phyloP scores from a whole-genome alignment of 2,113 vertebrate genomes.

The Columba janthina region DNA sequence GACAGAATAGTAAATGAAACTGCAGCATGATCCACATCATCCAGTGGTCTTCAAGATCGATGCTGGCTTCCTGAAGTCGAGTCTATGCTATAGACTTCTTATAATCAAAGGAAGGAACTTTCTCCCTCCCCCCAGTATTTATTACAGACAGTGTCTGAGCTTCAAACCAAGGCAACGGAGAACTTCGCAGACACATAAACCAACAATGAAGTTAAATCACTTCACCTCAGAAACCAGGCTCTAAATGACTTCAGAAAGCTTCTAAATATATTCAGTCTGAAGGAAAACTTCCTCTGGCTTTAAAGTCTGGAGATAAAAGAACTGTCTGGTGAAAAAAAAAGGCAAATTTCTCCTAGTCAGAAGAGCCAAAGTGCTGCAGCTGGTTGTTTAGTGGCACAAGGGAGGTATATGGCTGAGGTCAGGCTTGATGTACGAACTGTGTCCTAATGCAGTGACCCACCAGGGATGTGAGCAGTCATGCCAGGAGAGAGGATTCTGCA shows the following conservation, averaged over 20 bases:
- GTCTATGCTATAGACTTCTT: background rate
- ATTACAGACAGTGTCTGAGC: conserved; percentile 11
- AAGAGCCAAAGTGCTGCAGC: background rate
- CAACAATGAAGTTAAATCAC: conserved; percentile 3
- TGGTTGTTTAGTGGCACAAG: background rate
- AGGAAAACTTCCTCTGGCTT: conserved; percentile 27
- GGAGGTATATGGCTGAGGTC: background rate
- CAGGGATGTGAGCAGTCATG: background rate
- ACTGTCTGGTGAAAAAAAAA: background rate
- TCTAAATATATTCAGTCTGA: conserved; percentile 23
- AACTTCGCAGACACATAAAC: conserved; percentile 12
- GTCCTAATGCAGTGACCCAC: background rate
- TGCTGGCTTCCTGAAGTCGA: conserved; percentile 54
- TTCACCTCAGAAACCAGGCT: conserved; percentile 34
- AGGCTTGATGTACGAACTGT: background rate
- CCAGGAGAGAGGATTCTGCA: background rate
- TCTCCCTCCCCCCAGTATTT: conserved; percentile 27
- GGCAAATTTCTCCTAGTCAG: background rate
- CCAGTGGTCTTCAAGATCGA: conserved; percentile 45
- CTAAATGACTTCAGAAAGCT: conserved; percentile 41
- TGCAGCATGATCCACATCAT: background rate
- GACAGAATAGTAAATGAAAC: conserved; percentile 48
- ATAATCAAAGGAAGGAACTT: conserved; percentile 32
- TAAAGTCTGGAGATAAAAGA: conserved; percentile 25
- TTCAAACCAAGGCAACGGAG: background rate